Evolutionary conservation across 2,113 vertebrate genomes (phyloP).

Genomic region (Marcusenius ussheri): DNA sequence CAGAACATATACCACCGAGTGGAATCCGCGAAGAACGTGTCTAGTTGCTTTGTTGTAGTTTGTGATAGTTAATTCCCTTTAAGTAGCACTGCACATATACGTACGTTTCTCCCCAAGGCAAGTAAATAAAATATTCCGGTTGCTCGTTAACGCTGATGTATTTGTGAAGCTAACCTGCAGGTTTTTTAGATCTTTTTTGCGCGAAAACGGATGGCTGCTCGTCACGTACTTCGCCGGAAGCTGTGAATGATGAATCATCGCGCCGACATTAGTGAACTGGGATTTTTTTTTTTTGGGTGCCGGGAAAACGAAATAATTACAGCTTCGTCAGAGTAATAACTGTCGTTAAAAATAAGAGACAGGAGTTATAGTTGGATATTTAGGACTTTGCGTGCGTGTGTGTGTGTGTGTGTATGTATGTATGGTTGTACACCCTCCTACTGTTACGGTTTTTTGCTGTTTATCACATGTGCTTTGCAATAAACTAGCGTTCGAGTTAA

Average conservation of each 20-base stretch:
- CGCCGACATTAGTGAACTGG: neutral
- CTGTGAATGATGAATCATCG: constrained; percentile 1
- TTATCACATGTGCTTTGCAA: constrained; percentile 28
- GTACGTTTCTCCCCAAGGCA: neutral
- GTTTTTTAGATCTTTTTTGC: neutral
- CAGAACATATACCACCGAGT: constrained; percentile 27
- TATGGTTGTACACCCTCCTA: neutral
- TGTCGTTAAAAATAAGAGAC: neutral
- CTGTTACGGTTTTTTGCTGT: constrained; percentile 14
- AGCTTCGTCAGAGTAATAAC: neutral
- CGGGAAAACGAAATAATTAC: neutral
- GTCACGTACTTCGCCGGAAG: constrained; percentile 4
- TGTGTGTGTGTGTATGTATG: neutral
- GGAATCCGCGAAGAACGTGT: constrained; percentile 25
- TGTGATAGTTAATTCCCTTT: constrained; percentile 26
- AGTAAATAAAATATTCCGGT: neutral
- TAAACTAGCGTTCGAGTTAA: constrained; percentile 6
- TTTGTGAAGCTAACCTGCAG: neutral
- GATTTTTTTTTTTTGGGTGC: neutral
- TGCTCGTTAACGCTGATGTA: neutral
- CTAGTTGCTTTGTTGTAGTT: constrained; percentile 18
- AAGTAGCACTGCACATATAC: constrained; percentile 17
- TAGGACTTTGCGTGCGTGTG: neutral
- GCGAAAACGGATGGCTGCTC: neutral
- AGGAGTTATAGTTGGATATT: neutral